Evolutionary conservation across 2,113 vertebrate genomes (phyloP).

Genomic region (Rallus limicola): DNA sequence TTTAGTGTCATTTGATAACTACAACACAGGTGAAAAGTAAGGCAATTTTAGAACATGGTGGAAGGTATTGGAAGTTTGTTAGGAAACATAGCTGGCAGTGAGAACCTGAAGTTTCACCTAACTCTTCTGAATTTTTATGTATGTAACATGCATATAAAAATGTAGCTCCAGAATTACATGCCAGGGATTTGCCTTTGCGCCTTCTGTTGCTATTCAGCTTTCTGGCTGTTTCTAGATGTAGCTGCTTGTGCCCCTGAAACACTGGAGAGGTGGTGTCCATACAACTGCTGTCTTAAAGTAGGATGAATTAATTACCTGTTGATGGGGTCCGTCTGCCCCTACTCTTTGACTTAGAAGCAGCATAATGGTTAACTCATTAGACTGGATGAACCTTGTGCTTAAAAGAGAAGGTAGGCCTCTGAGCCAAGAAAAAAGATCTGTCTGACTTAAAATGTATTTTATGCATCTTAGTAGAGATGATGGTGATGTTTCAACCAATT

Average conservation of each 20-base stretch:
- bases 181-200: background rate
- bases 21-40: background rate
- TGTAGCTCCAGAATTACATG: background rate
- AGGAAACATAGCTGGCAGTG: background rate
- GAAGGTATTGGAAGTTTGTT: background rate
- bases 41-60: background rate
- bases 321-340: background rate
- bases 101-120: background rate
- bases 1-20: background rate
- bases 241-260: background rate
- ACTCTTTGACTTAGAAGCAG: background rate
- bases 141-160: background rate
- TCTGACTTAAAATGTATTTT: background rate
- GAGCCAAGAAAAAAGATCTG: background rate
- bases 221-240: background rate
- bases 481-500: background rate
- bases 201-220: background rate
- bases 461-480: background rate
- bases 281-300: background rate
- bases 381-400: background rate
- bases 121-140: background rate
- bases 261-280: background rate
- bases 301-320: background rate
- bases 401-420: background rate
- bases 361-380: background rate